phyloP scores from a whole-genome alignment of 2,888 invertebrate genomes.

The Netelia melanura region DNA sequence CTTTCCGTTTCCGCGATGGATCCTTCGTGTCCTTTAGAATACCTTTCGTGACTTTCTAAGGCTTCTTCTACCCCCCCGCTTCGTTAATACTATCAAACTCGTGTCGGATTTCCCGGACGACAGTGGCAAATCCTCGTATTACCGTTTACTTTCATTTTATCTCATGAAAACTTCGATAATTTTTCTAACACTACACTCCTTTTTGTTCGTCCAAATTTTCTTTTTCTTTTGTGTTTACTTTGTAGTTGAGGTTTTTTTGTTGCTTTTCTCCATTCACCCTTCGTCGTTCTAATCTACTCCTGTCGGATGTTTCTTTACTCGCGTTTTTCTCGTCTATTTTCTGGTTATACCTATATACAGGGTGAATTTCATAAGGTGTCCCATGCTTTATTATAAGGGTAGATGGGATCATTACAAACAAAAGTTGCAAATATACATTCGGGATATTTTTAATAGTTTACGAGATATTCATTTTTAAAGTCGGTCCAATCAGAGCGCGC shows the following conservation, averaged over 20 bases:
- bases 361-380: too few species aligned
- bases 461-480: too few species aligned
- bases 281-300: neutral
- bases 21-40: neutral
- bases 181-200: neutral
- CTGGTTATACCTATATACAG: neutral
- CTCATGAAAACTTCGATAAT: too few species aligned
- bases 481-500: too few species aligned
- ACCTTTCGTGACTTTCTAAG: conserved; percentile 11
- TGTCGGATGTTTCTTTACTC: neutral
- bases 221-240: conserved; percentile 19
- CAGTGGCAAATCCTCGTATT: neutral
- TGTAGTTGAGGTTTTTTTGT: neutral
- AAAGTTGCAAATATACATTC: too few species aligned
- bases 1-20: neutral
- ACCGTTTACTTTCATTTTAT: neutral
- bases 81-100: neutral
- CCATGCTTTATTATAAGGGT: too few species aligned
- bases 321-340: neutral
- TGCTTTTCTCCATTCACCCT: conserved; percentile 8
- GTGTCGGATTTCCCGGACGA: neutral
- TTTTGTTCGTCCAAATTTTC: neutral
- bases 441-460: too few species aligned
- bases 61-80: neutral
- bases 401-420: too few species aligned